These are phyloP conservation scores for Tokudaia muenninki DNA, from an alignment of 2,797 vertebrate genomes.

Conservation along the genomic window DNA sequence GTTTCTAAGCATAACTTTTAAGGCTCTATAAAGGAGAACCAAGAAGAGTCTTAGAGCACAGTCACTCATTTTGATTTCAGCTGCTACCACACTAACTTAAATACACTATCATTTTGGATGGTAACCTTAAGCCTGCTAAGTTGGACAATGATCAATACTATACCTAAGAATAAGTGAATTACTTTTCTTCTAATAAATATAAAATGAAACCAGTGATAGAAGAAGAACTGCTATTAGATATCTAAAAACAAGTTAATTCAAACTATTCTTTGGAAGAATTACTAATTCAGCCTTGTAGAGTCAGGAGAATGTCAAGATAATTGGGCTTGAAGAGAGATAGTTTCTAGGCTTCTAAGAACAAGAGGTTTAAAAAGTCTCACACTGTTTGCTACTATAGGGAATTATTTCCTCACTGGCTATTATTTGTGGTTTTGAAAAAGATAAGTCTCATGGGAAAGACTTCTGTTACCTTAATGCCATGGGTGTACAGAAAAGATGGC, in stretches of 20 bases:
- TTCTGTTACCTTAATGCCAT: neutral
- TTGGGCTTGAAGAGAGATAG: constrained; percentile 26
- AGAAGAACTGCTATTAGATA: constrained; percentile 45
- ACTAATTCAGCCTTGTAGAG: constrained; percentile 37
- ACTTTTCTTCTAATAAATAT: constrained; percentile 58
- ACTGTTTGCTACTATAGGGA: neutral
- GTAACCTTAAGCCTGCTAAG: constrained; percentile 27
- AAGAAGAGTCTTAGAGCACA: neutral
- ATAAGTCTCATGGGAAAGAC: neutral
- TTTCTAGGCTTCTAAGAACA: constrained; percentile 33
- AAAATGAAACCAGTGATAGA: constrained; percentile 50
- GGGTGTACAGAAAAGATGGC: neutral
- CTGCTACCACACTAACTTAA: constrained; percentile 10
- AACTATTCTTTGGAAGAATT: constrained; percentile 13
- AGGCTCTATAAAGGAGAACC: neutral
- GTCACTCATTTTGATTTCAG: constrained; percentile 1
- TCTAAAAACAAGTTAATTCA: constrained; percentile 48
- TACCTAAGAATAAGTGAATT: constrained; percentile 21
- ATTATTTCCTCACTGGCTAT: constrained; percentile 19
- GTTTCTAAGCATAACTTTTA: constrained; percentile 5
- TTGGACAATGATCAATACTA: constrained; percentile 22
- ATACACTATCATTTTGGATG: neutral
- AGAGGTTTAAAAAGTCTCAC: constrained; percentile 45
- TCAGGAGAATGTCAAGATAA: constrained; percentile 54
- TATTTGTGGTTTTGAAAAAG: constrained; percentile 43